phyloP scores from a whole-genome alignment of 2,888 invertebrate species.

The Nomada fucata region DNA sequence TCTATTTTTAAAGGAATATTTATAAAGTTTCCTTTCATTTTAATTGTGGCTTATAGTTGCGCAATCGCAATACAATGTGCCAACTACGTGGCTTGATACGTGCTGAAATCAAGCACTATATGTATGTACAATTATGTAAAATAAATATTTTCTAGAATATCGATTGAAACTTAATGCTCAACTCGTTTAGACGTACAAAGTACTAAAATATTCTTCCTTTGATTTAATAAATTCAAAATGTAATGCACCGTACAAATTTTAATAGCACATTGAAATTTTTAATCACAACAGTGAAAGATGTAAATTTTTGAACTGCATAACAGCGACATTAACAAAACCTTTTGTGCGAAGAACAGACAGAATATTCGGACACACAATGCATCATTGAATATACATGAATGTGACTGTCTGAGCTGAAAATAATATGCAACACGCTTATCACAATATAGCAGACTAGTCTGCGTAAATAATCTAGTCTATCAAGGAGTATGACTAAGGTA shows the following conservation, averaged over 20 bases:
- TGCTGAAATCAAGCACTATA: conserved; percentile 57
- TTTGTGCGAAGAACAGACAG: too few relatives aligned
- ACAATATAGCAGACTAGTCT: conserved; percentile 22
- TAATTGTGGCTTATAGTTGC: conserved; percentile 42
- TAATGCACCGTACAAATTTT: too few relatives aligned
- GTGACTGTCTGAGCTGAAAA: conserved; percentile 7
- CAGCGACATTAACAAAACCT: too few relatives aligned
- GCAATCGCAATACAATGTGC: conserved; percentile 58
- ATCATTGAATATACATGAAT: not conserved
- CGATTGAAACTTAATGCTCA: not conserved
- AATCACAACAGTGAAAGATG: too few relatives aligned
- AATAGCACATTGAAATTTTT: too few relatives aligned
- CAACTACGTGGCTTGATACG: conserved; percentile 59
- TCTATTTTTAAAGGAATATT: conserved; percentile 41
- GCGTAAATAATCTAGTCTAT: conserved; percentile 9
- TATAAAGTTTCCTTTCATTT: conserved; percentile 28
- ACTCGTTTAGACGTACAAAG: not conserved
- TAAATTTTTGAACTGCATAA: too few relatives aligned
- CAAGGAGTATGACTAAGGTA: conserved; percentile 38
- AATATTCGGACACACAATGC: not conserved
- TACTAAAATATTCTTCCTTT: not conserved
- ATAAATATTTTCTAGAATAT: not conserved
- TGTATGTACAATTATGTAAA: conserved; percentile 1
- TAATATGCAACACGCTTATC: not conserved
- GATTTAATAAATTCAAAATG: not conserved